Conservation (phyloP, 2,797 vertebrate genomes). For the Decapterus maruadsi region DNA sequence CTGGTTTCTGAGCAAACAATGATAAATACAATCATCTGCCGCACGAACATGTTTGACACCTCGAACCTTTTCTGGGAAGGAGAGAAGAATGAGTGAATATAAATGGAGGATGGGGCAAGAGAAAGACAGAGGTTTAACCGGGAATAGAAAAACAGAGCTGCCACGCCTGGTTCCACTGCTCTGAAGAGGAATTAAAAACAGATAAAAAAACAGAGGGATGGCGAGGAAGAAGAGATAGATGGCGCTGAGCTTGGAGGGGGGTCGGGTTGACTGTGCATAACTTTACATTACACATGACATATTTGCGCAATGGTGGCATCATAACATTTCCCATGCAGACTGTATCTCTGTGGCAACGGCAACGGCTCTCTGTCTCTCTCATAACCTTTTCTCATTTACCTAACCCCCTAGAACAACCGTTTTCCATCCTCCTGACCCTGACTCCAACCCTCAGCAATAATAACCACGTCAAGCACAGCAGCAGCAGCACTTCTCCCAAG, state of each 20-base stretch:
- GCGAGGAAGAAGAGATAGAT: constrained; percentile 20
- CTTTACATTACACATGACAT: constrained; percentile 34
- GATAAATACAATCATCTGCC: constrained; percentile 76
- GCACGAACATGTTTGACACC: constrained; percentile 55
- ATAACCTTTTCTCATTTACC: constrained; percentile 71
- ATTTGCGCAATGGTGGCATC: constrained; percentile 45
- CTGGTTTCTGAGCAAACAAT: constrained; percentile 77
- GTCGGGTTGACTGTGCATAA: constrained; percentile 43
- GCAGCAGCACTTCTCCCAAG: constrained; percentile 45
- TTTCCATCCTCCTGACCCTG: constrained; percentile 64
- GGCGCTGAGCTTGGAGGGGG: neutral
- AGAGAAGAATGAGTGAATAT: constrained; percentile 21
- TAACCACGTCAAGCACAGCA: constrained; percentile 14
- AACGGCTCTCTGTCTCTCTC: constrained; percentile 55
- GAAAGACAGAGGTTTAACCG: constrained; percentile 3
- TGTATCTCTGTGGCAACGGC: constrained; percentile 29
- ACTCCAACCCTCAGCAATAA: constrained; percentile 58
- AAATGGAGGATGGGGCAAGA: constrained; percentile 34
- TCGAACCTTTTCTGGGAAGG: constrained; percentile 47
- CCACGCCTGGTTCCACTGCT: constrained; percentile 53
- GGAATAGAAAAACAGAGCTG: constrained; percentile 43
- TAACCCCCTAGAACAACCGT: constrained; percentile 62
- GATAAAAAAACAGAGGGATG: constrained; percentile 34
- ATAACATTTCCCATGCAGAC: constrained; percentile 49
- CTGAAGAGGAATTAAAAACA: constrained; percentile 66